phyloP scores from a whole-genome alignment of 2,797 vertebrate species.

The Bradypodion ventrale region DNA sequence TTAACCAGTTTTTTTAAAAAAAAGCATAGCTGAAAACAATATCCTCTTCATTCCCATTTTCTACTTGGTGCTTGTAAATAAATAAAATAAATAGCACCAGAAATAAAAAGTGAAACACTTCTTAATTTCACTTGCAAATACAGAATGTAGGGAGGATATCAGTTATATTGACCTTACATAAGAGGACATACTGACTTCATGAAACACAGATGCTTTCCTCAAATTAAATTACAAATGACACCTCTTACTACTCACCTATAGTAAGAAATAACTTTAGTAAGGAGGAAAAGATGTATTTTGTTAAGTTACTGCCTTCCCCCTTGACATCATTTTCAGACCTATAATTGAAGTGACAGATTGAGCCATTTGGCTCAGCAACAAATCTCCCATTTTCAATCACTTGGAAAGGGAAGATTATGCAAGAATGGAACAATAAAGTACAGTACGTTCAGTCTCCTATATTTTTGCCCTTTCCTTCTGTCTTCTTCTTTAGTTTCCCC shows the following conservation, averaged over 20 bases:
- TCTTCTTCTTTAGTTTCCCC: too few relatives aligned
- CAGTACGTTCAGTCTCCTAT: not conserved
- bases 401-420: not conserved
- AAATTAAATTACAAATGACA: constrained; percentile 8
- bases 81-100: not conserved
- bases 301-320: not conserved
- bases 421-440: not conserved
- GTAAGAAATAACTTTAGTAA: not conserved
- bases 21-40: not conserved
- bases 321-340: not conserved
- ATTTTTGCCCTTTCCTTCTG: not conserved
- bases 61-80: not conserved
- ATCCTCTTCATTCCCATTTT: not conserved
- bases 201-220: not conserved
- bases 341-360: not conserved
- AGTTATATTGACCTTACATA: constrained; percentile 7
- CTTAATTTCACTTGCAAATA: not conserved
- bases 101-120: not conserved
- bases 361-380: not conserved
- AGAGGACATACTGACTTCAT: not conserved
- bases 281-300: not conserved
- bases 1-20: not conserved
- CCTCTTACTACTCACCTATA: not conserved
- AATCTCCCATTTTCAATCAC: not conserved
- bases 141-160: not conserved